phyloP scores from a whole-genome alignment of 1,140 invertebrate species.

The Pristionchus pacificus region DNA sequence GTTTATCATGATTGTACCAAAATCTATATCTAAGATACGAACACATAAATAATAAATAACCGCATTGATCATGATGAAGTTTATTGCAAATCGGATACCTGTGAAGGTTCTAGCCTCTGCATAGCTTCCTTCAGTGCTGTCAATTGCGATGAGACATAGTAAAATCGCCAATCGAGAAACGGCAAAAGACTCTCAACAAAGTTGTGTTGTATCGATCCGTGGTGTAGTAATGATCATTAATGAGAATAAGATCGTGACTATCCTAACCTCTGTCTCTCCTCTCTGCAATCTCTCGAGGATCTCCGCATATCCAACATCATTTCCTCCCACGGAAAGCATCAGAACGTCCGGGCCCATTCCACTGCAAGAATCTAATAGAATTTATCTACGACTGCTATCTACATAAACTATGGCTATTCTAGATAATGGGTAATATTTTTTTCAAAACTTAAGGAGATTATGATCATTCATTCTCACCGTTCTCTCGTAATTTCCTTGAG shows the following conservation, averaged over 20 bases:
- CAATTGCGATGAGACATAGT: neutral
- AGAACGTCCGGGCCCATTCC: slow-evolving; percentile 11
- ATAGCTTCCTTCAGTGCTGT: neutral
- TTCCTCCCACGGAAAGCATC: slow-evolving; percentile 21
- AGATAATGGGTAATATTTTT: too few species aligned
- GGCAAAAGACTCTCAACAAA: neutral
- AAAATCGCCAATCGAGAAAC: neutral
- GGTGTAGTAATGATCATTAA: too few species aligned
- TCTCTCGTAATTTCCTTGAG: neutral
- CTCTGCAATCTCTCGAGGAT: slow-evolving; percentile 9
- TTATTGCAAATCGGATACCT: neutral
- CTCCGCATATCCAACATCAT: slow-evolving; percentile 25
- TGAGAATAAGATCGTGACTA: neutral
- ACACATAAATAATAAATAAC: too few species aligned
- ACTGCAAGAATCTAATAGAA: too few species aligned
- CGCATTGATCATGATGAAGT: too few species aligned
- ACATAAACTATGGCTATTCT: too few species aligned
- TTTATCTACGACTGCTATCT: too few species aligned
- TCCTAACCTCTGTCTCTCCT: neutral
- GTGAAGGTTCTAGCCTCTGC: neutral
- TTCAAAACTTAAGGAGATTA: neutral
- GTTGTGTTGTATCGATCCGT: too few species aligned
- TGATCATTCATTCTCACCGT: neutral
- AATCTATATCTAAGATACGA: too few species aligned
- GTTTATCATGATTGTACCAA: too few species aligned